Base-by-base conservation (phyloP, 2,797 vertebrate genomes). In the Neosilurus mollespiculum region DNA sequence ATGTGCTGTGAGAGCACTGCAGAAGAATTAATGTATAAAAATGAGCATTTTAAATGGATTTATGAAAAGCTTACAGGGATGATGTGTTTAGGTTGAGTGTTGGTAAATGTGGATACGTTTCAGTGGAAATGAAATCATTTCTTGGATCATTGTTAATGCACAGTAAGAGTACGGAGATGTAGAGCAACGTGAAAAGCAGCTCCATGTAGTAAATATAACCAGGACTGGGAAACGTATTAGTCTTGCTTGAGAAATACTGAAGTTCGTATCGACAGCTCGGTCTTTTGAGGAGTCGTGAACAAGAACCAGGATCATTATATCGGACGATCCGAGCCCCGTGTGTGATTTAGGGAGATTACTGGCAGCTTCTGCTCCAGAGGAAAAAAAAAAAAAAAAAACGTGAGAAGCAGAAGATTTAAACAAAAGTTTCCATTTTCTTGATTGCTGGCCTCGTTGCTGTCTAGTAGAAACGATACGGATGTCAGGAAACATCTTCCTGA, bases 301-400 rank as follows among this genome's bases (percentile, higher is more conserved):
- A 78, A 78, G 77, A 78, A 65, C 43, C 12, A 65, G 77, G 61
- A 78, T 78, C 77, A 78, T 78, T 78, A 78, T 64, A 78, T 78
- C 12, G 77, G 77, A 65, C 16, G 10, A 30, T 78, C 77, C 51
- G 65, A 78, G 61, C 61, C 61, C n/a, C 14, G 61, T 51, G 43
- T 78, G 77, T 78, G 77, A 65, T 78, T 78, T 53, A 53, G 61
- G 1, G 61, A 78, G 77, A 78, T 78, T 78, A 78, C 77, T 65
- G 77, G 77, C 77, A 78, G 77, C 77, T 78, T 78, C 10, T 4
- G 16, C n/a, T 78, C 2, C 20, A 53, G 61, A 24, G 58, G 1
- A 10, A 7, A 12, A 34, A 20, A 16, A 59, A 34, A 20, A 16
- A 59, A 54, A 26, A 30, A 30, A n/a, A 22, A 77, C 37, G 77